Percentiles rank a stretch among this genome's conserved stretches.
phyloP scores from a whole-genome alignment of 2,888 invertebrate species.

The Agriopis leucophaearia region DNA sequence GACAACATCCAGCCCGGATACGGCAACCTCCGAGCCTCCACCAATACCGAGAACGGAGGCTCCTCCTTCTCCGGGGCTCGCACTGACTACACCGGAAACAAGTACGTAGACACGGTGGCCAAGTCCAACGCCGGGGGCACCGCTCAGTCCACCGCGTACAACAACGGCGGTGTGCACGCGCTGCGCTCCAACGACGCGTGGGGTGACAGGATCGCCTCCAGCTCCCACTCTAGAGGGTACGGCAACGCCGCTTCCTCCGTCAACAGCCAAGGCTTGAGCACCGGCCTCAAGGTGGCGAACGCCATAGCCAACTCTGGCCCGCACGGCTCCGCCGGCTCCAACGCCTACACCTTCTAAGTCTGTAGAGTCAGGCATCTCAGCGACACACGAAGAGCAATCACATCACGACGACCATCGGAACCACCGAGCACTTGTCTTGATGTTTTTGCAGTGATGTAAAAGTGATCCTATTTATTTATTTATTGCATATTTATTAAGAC shows the following conservation, averaged over 20 bases:
- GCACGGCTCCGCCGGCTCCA: constrained; percentile 67
- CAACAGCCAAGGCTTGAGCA: constrained; percentile 59
- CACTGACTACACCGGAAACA: constrained; percentile 19
- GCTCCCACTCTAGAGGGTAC: constrained; percentile 64
- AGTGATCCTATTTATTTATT: constrained; percentile 60
- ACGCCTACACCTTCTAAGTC: constrained; percentile 64
- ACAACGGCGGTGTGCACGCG: constrained; percentile 45
- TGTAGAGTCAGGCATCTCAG: constrained; percentile 4
- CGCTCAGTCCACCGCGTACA: constrained; percentile 50
- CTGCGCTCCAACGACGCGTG: constrained; percentile 25
- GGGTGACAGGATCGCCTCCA: constrained; percentile 57
- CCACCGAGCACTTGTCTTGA: constrained; percentile 75
- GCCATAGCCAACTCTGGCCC: constrained; percentile 65
- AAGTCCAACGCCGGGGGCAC: constrained; percentile 52
- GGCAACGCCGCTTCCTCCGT: constrained; percentile 69
- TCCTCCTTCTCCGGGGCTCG: constrained; percentile 31
- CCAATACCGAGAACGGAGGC: constrained; percentile 50
- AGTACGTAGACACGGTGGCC: constrained; percentile 51
- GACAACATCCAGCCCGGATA: constrained; percentile 54
- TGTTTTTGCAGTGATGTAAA: constrained; percentile 69
- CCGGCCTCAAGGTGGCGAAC: constrained; percentile 66
- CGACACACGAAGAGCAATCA: constrained; percentile 60
- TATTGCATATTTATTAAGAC: constrained; percentile 32
- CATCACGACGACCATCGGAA: constrained; percentile 75
- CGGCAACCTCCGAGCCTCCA: constrained; percentile 43